Evolutionary conservation across 1,140 invertebrate genomes (phyloP), one percentile per base, ranked within the genome.

Genomic region (Drosophila paulistorum): DNA sequence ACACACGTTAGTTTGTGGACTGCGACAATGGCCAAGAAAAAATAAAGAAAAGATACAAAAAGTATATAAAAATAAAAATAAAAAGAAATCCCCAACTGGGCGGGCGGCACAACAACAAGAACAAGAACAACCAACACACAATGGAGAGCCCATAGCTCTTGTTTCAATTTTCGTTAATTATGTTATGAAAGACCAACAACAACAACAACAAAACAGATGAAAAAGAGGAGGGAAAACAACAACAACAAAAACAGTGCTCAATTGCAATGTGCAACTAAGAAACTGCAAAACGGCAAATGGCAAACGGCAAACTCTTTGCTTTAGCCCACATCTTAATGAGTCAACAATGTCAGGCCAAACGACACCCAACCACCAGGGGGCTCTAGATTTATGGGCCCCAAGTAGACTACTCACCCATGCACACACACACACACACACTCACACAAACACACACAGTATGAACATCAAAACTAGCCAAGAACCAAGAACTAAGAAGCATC

Each of bases 101-200:
- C 75, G 83, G 82, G 68, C 70, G 39, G 57, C 61, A 60, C 51
- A 65, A 62, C 73, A 76, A 62, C 41, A 48, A 37, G 35, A 71
- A 72, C 41, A 45, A 20, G n/a, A 48, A 26, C 33, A 58, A 55
- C 61, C 41, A 48, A 41, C 76, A 76, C 60, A 76, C 74, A 77
- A 77, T 77, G 73, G 60, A 48, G 59, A 76, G 75, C 51, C 45
- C 66, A 61, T 23, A 55, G 70, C 57, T 81, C 81, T 79, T 81
- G 79, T 82, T 85, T 87, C 68, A 85, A 85, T 87, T 85, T 87
- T 85, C 76, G 79, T 85, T 85, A 85, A 85, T 85, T 85, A 85
- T 85, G 81, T 86, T 85, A 85, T 85, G 81, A 85, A 79, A 81
- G 77, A 60, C 9, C 14, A 58, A 51, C n/a, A 51, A 20, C 17